Percentiles rank a stretch among this genome's conserved stretches.
phyloP scores from a whole-genome alignment of 2,797 vertebrate species.

The Mormyrus hasselquistii region DNA sequence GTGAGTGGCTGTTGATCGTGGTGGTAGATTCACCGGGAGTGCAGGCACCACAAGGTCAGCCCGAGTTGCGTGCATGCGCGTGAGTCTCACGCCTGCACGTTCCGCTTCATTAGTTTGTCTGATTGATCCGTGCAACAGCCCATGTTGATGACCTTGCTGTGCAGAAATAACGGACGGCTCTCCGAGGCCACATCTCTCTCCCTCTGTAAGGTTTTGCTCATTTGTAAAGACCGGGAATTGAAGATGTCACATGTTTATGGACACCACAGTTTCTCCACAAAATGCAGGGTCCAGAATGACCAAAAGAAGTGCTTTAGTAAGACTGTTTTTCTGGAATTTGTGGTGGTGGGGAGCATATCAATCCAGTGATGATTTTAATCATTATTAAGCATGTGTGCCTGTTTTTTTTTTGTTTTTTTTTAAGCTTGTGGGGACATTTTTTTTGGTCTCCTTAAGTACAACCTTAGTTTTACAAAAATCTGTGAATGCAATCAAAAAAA shows the following conservation, averaged over 20 bases:
- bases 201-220: background rate
- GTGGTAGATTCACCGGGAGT: background rate
- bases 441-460: background rate
- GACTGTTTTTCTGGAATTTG: background rate
- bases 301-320: background rate
- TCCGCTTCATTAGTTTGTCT: conserved; percentile 54
- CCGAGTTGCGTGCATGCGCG: conserved; percentile 46
- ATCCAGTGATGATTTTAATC: background rate
- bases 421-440: too few relatives aligned
- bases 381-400: background rate
- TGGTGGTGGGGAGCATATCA: background rate
- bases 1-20: background rate
- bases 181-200: background rate
- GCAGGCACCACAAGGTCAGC: conserved; percentile 39
- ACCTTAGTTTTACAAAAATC: background rate
- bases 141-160: conserved; percentile 52
- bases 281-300: background rate
- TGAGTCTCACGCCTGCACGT: conserved; percentile 54
- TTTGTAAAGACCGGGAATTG: background rate
- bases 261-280: background rate
- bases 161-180: conserved; percentile 44
- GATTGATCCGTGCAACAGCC: conserved; percentile 52
- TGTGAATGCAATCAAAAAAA: background rate
- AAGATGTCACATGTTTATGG: background rate
- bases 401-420: background rate